Evolutionary conservation across 2,888 invertebrate genomes (phyloP), one percentile per base, ranked within the genome.

Genomic region (Caenorhabditis doughertyi): DNA sequence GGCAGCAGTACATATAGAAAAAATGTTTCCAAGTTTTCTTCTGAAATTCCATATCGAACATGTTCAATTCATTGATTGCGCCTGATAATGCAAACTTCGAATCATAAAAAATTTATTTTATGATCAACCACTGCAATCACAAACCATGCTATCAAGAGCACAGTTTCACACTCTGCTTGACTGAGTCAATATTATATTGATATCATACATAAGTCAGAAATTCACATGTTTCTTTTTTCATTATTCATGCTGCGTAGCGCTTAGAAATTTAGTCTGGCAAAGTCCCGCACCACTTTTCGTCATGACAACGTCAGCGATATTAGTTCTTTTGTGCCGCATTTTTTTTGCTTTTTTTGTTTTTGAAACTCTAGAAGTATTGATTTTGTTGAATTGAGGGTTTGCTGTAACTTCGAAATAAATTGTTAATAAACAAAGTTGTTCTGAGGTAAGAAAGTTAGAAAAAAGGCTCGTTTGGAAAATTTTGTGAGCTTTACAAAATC

Each of bases 261-360:
- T 53, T 11, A 56, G 18, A 65, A 32, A 35, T 65, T 65, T 39
- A 51, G 51, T 51, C 51, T 25, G 51, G 18, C 65, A 65, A 65
- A 65, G 65, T 65, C 65, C 65, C 23, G 65, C 51, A 23, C 23
- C 65, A 51, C 35, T 21, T 65, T 65, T 39, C 11, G 35, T 23
- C 39, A 65, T 65, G 65, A 65, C 65, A 25, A 65, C 65, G 23
- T 35, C 51, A 21, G 51, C 47, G 44, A 18, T 42, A 11, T n/a
- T 35, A 42, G 0, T 27, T 25, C 62, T 29, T 25, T 60, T 25
- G 13, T 44, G 9, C 25, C 25, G 25, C 29, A 32, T 29, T 51
- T 5, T 51, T 18, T 1, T 32, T 35, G n/a, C 23, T 21, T 64
- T 64, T 64, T 44, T 18, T 23, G 32, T n/a, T 13, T 32, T 18